Evolutionary conservation across 1,140 invertebrate species (phyloP), one percentile per base, ranked within the genome.

Genomic region (Drosophila setifemur): DNA sequence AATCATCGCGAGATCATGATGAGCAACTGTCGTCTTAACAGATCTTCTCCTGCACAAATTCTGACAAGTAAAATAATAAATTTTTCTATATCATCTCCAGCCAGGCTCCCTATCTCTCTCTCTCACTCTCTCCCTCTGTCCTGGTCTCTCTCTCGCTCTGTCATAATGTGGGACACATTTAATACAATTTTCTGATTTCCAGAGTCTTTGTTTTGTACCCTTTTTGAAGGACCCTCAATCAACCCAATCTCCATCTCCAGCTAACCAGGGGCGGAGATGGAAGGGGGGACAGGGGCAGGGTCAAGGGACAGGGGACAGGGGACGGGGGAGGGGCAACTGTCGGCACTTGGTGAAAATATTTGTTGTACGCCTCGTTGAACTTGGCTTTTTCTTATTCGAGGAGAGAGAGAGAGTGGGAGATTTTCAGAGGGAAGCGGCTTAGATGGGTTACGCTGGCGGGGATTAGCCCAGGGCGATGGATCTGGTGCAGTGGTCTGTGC

Each of bases 151-250:
- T 6, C 14, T 35, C 3, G 11, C 48, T 12, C 3, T 40, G 66
- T 55, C 40, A 63, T 71, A 71, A 79, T 85, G 81, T 85, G 79
- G 81, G 74, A 86, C 81, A 86, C 81, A 85, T 85, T 85, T 85
- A 83, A 83, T 83, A 82, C 31, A 77, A 77, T 74, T 83, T 85
- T 83, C 67, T 81, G 75, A 67, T 55, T 35, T 47, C 9, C 42
- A 33, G 52, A 21, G 16, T 49, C 26, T 48, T 64, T 69, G 42
- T 71, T 85, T 88, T 77, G 64, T 87, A 83, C 83, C 83, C 77
- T 87, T 88, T 83, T 50, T 71, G 67, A 87, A 87, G 82, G 82
- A 87, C 82, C 83, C 82, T 87, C 82, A 87, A 87, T 87, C 82
- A 87, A 78, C 45, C 40, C 47, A 48, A 64, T 64, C 57, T 57